phyloP scores from a whole-genome alignment of 64 coral and sea anemone genomes.

The Anthopleura sola region DNA sequence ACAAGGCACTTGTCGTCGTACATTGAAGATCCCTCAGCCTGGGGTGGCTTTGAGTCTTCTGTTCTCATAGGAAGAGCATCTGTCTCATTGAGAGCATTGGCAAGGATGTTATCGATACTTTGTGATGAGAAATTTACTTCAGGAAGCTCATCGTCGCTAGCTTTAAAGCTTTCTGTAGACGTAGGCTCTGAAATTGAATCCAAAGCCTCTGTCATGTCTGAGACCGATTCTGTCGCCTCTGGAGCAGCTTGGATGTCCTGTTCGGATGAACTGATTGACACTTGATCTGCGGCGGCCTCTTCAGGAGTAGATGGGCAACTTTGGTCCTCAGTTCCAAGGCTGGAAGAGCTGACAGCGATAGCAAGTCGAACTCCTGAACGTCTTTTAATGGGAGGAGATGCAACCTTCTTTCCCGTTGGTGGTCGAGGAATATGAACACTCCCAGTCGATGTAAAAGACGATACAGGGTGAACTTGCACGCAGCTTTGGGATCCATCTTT shows the following conservation, averaged over 20 bases:
- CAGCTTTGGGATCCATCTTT: background rate
- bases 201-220: background rate
- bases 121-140: background rate
- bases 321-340: background rate
- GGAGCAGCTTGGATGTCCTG: background rate
- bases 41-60: background rate
- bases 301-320: background rate
- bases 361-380: background rate
- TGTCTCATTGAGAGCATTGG: background rate
- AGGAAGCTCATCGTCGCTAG: no score
- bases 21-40: background rate
- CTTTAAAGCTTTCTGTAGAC: background rate
- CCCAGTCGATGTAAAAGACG: background rate
- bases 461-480: background rate
- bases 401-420: background rate
- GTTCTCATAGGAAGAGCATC: background rate
- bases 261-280: background rate
- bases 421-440: background rate
- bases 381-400: background rate
- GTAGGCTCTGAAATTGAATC: background rate
- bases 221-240: background rate
- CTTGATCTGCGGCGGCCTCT: background rate
- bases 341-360: background rate
- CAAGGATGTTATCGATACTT: background rate
- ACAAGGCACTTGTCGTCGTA: no score